phyloP scores from a whole-genome alignment of 1,140 invertebrate genomes.

The Trichonephila clavata region DNA sequence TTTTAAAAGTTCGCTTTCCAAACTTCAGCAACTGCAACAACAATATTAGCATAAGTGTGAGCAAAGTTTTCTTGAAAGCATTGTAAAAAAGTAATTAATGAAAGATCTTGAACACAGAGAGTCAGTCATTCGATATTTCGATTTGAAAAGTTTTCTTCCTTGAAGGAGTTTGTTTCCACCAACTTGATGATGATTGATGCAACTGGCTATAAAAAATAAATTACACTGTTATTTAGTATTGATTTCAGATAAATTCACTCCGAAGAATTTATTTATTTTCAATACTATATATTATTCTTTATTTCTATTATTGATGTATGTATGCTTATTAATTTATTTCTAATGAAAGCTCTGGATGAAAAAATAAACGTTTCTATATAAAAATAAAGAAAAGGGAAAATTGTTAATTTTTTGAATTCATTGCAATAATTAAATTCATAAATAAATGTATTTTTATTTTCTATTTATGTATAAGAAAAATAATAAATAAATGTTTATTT shows the following conservation, averaged over 20 bases:
- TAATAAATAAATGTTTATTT: too few relatives aligned
- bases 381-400: too few relatives aligned
- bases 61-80: neutral
- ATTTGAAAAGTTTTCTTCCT: neutral
- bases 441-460: too few relatives aligned
- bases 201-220: neutral
- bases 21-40: neutral
- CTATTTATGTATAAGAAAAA: too few relatives aligned
- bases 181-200: neutral
- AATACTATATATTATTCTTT: neutral
- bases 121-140: neutral
- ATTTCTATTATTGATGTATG: neutral
- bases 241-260: neutral
- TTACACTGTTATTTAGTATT: neutral
- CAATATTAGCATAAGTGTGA: conserved; percentile 10
- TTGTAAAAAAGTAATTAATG: neutral
- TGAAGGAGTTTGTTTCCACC: neutral
- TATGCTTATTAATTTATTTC: too few relatives aligned
- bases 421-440: too few relatives aligned
- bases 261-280: neutral
- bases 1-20: neutral
- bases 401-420: too few relatives aligned
- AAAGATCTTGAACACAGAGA: neutral
- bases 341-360: too few relatives aligned
- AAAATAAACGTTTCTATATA: too few relatives aligned